A percentile compares a stretch with the other conserved stretches of the same genome.
Conservation (phyloP, 2,888 invertebrate species). For the Sisyra terminalis region DNA sequence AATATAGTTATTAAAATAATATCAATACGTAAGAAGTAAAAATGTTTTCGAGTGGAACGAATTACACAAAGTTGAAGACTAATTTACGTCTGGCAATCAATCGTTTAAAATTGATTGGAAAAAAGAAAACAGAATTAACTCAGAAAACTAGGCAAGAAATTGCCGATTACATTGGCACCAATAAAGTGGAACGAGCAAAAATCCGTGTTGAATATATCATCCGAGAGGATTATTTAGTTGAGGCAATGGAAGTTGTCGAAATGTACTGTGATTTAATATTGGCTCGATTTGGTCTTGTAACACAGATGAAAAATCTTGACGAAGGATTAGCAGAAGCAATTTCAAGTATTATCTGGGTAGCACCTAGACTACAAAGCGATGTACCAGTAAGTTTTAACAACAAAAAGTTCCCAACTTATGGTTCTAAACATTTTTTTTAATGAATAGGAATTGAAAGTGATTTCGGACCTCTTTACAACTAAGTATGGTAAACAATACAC, state of each 20-base stretch:
- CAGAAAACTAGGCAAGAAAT: constrained; percentile 95
- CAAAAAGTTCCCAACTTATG: background rate
- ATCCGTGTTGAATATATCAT: constrained; percentile 98
- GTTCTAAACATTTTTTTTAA: constrained; percentile 4
- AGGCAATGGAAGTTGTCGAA: constrained; percentile 97
- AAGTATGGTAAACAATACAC: constrained; percentile 93
- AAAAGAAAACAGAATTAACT: constrained; percentile 94
- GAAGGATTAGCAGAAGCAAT: constrained; percentile 93
- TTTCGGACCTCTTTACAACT: constrained; percentile 71
- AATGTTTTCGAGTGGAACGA: constrained; percentile 86
- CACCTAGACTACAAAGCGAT: constrained; percentile 80
- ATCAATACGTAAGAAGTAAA: too few relatives aligned
- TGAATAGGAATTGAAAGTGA: constrained; percentile 48
- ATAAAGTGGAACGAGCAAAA: constrained; percentile 78
- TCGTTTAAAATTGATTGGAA: constrained; percentile 84
- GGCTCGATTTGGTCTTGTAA: constrained; percentile 90
- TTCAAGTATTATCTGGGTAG: constrained; percentile 92
- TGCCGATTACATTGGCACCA: constrained; percentile 80
- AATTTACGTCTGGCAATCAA: constrained; percentile 85
- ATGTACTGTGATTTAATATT: constrained; percentile 97
- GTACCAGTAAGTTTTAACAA: constrained; percentile 36
- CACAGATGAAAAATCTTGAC: constrained; percentile 92
- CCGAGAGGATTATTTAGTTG: constrained; percentile 96
- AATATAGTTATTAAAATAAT: too few relatives aligned
- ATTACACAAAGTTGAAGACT: constrained; percentile 92